phyloP scores from a whole-genome alignment of 2,797 vertebrate genomes.

The Notolepis coatsorum region DNA sequence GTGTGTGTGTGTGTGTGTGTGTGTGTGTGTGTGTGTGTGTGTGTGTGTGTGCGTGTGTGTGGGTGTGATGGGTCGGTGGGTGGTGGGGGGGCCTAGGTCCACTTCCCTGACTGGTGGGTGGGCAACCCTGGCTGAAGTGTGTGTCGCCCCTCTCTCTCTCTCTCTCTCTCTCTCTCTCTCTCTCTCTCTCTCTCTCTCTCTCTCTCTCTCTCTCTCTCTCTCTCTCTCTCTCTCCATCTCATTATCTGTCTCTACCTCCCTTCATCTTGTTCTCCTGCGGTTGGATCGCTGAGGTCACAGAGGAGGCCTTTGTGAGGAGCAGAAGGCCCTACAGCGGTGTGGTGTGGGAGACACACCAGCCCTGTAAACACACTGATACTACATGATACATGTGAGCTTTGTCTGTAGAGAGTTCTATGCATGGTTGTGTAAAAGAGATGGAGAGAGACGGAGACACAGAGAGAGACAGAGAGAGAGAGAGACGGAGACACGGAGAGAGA shows the following conservation, averaged over 20 bases:
- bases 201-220: slow-evolving; percentile 1
- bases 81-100: slow-evolving; percentile 30
- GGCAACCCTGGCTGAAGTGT: slow-evolving; percentile 29
- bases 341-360: slow-evolving; percentile 59
- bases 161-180: not conserved
- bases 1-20: slow-evolving; percentile 18
- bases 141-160: not conserved
- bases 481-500: too few relatives aligned
- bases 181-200: not conserved
- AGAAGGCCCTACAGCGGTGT: slow-evolving; percentile 49
- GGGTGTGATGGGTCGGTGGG: too few relatives aligned
- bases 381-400: slow-evolving; percentile 16
- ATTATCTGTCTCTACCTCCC: slow-evolving; percentile 46
- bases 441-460: too few relatives aligned
- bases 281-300: slow-evolving; percentile 49
- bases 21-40: slow-evolving; percentile 33
- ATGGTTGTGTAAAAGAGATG: not conserved
- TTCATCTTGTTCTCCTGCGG: slow-evolving; percentile 14
- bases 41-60: not conserved
- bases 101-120: slow-evolving; percentile 46
- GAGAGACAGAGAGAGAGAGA: too few relatives aligned
- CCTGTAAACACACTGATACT: slow-evolving; percentile 40
- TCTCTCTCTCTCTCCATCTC: slow-evolving; percentile 35
- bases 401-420: slow-evolving; percentile 6
- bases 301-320: slow-evolving; percentile 42